Percentiles rank a stretch among this genome's conserved stretches.
Conservation (phyloP, 2,888 invertebrate species). For the Plutella xylostella region DNA sequence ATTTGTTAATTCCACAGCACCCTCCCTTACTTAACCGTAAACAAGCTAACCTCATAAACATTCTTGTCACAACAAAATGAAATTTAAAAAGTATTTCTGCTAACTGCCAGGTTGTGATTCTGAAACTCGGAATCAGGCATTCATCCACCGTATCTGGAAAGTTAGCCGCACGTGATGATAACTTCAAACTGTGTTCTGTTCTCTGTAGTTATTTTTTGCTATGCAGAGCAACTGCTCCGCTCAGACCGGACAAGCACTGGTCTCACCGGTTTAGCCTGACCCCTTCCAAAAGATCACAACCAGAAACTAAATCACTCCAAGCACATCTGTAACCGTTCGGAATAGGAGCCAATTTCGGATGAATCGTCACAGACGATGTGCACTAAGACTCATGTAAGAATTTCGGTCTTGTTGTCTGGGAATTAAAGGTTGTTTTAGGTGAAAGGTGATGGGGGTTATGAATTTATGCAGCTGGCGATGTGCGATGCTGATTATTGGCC, state of each 20-base stretch:
- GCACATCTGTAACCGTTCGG: constrained; percentile 12
- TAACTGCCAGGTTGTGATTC: neutral
- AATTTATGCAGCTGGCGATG: constrained; percentile 10
- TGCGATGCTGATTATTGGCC: constrained; percentile 31
- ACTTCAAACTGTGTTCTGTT: neutral
- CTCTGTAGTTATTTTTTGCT: constrained; percentile 40
- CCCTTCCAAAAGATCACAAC: constrained; percentile 23
- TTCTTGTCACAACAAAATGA: neutral
- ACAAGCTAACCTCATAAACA: neutral
- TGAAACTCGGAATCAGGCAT: neutral
- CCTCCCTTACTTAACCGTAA: too few relatives aligned
- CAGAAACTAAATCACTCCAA: constrained; percentile 14
- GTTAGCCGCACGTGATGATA: constrained; percentile 1
- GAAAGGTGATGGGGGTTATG: constrained; percentile 2
- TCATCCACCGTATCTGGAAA: neutral
- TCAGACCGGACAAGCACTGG: constrained; percentile 44
- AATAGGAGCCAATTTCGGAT: constrained; percentile 9
- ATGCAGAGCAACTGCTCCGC: constrained; percentile 37
- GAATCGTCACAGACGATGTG: neutral
- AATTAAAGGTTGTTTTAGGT: constrained; percentile 2
- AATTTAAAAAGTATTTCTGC: neutral
- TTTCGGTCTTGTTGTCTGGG: neutral
- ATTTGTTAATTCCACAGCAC: too few relatives aligned
- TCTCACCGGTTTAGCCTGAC: constrained; percentile 41
- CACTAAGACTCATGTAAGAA: neutral